phyloP scores from a whole-genome alignment of 2,888 invertebrate genomes.

The Drosophila seclusa region DNA sequence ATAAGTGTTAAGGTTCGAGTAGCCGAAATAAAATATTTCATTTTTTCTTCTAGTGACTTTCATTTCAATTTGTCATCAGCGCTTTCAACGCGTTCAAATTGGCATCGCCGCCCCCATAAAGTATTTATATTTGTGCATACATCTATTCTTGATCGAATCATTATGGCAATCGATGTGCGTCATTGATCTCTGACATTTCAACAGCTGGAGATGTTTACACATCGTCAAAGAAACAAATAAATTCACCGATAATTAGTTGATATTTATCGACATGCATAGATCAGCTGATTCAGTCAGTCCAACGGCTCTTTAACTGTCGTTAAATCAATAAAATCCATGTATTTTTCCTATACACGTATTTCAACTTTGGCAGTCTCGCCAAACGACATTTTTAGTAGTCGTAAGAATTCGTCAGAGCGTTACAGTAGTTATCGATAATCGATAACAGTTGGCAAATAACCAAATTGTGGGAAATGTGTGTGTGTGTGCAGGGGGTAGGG shows the following conservation, averaged over 20 bases:
- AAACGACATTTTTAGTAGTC: neutral
- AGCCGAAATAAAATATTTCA: neutral
- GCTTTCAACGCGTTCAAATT: constrained; percentile 1
- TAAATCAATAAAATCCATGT: neutral
- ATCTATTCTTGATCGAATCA: constrained; percentile 1
- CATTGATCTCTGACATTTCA: constrained; percentile 4
- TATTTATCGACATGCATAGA: neutral
- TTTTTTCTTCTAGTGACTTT: neutral
- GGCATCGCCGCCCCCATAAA: constrained; percentile 4
- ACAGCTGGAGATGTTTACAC: neutral
- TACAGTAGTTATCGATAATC: neutral
- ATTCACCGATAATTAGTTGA: neutral
- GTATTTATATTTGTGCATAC: neutral
- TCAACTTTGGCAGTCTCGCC: neutral
- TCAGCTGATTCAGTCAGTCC: neutral
- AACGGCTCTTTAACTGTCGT: neutral
- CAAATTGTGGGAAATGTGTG: neutral
- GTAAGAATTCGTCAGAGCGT: neutral
- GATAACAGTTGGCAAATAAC: neutral
- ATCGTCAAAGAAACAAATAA: neutral
- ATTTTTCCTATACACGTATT: neutral
- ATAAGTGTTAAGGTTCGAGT: neutral
- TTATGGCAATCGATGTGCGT: constrained; percentile 9
- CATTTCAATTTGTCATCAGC: constrained; percentile 1
- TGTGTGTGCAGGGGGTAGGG: neutral